These are phyloP conservation scores for Apteryx mantelli DNA, from an alignment of 2,113 vertebrate genomes.

Conservation along the genomic window DNA sequence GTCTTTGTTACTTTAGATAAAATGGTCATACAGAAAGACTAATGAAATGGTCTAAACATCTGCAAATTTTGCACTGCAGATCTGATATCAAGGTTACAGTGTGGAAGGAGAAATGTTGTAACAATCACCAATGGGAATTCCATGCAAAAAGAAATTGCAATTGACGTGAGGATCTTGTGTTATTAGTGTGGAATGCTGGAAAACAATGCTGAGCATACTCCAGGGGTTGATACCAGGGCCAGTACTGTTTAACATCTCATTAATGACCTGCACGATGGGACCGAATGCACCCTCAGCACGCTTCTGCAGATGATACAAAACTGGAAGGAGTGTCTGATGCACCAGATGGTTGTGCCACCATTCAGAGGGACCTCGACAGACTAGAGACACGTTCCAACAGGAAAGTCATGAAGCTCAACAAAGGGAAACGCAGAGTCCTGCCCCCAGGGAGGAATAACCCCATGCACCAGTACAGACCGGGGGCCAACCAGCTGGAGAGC, in stretches of 20 bases:
- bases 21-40: not conserved
- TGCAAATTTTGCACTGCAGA: not conserved
- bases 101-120: not conserved
- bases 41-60: not conserved
- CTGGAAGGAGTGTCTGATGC: accelerated
- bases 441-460: not conserved
- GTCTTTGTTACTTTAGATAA: not conserved
- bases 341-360: not conserved
- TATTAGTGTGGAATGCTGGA: not conserved
- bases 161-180: accelerated
- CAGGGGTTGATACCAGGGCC: accelerated
- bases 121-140: not conserved
- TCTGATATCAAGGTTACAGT: not conserved
- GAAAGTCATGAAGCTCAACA: not conserved
- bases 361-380: not conserved
- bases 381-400: not conserved
- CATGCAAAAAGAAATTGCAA: not conserved
- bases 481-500: not conserved
- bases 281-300: not conserved
- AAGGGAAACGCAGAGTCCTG: not conserved
- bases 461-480: accelerated
- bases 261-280: accelerated
- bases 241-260: accelerated
- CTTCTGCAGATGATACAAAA: accelerated
- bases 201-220: accelerated